Evolutionary conservation across 1,140 invertebrate genomes (phyloP).

Genomic region (Heliothis virescens): DNA sequence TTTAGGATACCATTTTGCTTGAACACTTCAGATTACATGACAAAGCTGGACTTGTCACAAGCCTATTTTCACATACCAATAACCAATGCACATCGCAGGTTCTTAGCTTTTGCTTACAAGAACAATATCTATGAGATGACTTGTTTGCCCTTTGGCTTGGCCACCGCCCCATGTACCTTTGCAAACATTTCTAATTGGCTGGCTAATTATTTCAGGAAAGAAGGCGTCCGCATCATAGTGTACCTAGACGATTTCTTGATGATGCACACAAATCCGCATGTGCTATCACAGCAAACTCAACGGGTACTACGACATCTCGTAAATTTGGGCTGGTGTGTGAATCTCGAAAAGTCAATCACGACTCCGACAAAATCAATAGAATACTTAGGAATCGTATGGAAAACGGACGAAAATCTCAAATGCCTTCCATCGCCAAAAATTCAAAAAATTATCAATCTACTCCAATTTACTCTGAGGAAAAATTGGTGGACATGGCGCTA

Average conservation of each 20-base stretch:
- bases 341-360: background rate
- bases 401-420: background rate
- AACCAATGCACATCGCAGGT: too few species aligned
- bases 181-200: background rate
- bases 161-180: background rate
- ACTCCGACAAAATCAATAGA: background rate
- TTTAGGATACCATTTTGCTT: too few species aligned
- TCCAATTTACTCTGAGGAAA: background rate
- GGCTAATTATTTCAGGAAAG: background rate
- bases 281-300: background rate
- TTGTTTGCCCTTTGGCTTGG: background rate
- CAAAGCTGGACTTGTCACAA: too few species aligned
- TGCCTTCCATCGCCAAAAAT: background rate
- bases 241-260: background rate
- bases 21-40: too few species aligned
- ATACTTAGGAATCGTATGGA: background rate
- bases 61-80: too few species aligned
- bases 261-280: background rate
- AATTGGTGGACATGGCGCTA: background rate
- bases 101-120: background rate
- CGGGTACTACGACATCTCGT: background rate
- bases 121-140: background rate
- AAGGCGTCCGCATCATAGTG: background rate
- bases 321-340: background rate
- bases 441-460: background rate